Evolutionary conservation across 1,140 invertebrate species (phyloP), one percentile per base, ranked within the genome.

Genomic region (Riptortus pedestris): DNA sequence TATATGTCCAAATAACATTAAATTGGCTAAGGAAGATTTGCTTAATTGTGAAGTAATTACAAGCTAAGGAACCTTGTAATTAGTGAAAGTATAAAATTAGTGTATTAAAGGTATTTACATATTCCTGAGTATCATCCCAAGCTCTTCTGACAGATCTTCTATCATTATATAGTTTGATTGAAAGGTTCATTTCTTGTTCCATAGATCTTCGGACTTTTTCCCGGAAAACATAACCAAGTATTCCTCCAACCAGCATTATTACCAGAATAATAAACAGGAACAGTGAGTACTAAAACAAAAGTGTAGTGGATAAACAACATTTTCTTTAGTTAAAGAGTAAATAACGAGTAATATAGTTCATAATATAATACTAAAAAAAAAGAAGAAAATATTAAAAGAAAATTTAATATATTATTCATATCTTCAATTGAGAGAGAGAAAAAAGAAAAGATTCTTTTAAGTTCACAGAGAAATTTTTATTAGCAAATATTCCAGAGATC

Each of bases 231-330:
- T 91, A 93, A 26, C 88, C 88, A 38, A 95, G 77, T 60, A 93
- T 88, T 18, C 91, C 91, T 22, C 90, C 91, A 68, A 93, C 85
- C 65, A 93, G 74, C 81, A 93, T 86, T 60, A 86, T 86, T 61
- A 93, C 86, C 73, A 93, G 92, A 61, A 93, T 83, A 64, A 92
- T 78, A 69, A 93, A 85, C 26, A 93, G 79, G 18, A 91, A 79
- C 69, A 93, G 87, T 74, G 91, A 91, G 74, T 93, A 93, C 88
- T 93, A 78, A 26, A 83, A n/a, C n/a, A n/a, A n/a, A n/a, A n/a
- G n/a, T n/a, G n/a, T n/a, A n/a, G n/a, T n/a, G 81, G n/a, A n/a
- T 73, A 51, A 11, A 24, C 4, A n/a, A 12, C 11, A 43, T 9
- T 43, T 43, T 43, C 16, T 9, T 9, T 16, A 12, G 14, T 12